Conservation (phyloP, 2,797 vertebrate genomes). For the Trachops cirrhosus region DNA sequence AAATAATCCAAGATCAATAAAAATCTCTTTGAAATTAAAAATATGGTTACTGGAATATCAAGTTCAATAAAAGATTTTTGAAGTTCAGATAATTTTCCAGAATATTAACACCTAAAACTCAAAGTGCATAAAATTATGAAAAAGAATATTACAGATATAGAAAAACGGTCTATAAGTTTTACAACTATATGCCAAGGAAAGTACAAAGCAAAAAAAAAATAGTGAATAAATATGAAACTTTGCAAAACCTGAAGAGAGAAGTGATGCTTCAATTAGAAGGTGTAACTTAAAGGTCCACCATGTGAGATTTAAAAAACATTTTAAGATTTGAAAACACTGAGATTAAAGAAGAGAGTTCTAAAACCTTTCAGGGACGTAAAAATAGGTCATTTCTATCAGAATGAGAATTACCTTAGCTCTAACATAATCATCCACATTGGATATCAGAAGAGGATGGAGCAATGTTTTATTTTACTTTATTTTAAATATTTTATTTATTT, state of each 20-base stretch:
- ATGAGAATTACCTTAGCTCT: neutral
- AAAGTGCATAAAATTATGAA: neutral
- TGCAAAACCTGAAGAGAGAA: neutral
- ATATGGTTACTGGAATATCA: neutral
- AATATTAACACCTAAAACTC: neutral
- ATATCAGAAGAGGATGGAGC: neutral
- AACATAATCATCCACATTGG: neutral
- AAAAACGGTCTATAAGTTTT: neutral
- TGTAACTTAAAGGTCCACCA: neutral
- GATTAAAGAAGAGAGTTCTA: neutral
- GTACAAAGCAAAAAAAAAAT: neutral
- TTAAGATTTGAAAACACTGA: neutral
- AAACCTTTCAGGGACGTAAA: neutral
- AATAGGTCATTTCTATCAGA: neutral
- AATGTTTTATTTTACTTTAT: too few relatives aligned
- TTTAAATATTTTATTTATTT: too few relatives aligned
- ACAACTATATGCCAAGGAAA: neutral
- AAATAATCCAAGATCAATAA: neutral
- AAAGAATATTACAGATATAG: neutral
- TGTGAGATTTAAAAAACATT: neutral
- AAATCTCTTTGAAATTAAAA: conserved; percentile 16
- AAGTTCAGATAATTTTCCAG: neutral
- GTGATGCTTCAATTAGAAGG: neutral
- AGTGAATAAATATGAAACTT: conserved; percentile 5
- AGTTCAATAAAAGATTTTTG: neutral